Conservation (phyloP, 2,888 invertebrate species). For the Orchesella flavescens region DNA sequence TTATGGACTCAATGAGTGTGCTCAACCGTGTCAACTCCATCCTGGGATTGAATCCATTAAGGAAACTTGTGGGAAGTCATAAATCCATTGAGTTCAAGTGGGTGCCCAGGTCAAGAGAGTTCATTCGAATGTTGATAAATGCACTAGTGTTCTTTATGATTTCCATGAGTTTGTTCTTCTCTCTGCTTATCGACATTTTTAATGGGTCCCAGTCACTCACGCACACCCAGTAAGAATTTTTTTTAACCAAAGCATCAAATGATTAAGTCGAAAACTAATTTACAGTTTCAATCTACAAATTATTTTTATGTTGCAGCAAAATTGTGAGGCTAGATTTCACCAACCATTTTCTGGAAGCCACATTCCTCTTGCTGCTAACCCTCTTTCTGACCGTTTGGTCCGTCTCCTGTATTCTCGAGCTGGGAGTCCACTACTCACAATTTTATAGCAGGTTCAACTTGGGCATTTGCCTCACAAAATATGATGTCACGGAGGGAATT, state of each 20-base stretch:
- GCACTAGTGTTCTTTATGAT: neutral
- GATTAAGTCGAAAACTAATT: neutral
- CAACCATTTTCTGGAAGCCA: neutral
- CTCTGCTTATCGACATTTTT: neutral
- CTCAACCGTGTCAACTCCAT: neutral
- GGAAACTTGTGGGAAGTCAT: neutral
- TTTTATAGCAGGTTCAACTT: neutral
- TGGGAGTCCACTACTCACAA: neutral
- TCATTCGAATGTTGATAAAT: neutral
- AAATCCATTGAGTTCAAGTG: neutral
- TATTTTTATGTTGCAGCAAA: neutral
- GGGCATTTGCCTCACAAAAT: neutral
- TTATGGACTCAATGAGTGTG: neutral
- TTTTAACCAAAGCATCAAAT: neutral
- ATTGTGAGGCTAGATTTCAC: neutral
- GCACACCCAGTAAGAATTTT: neutral
- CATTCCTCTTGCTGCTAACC: neutral
- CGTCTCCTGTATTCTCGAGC: neutral
- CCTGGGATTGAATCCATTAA: neutral
- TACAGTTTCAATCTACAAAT: neutral
- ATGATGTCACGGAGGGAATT: neutral
- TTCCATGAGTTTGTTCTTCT: neutral
- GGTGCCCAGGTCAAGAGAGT: neutral
- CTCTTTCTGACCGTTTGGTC: neutral
- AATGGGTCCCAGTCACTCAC: neutral